Evolutionary conservation across 2,797 vertebrate species (phyloP).

Genomic region (Loris lydekkerianus): DNA sequence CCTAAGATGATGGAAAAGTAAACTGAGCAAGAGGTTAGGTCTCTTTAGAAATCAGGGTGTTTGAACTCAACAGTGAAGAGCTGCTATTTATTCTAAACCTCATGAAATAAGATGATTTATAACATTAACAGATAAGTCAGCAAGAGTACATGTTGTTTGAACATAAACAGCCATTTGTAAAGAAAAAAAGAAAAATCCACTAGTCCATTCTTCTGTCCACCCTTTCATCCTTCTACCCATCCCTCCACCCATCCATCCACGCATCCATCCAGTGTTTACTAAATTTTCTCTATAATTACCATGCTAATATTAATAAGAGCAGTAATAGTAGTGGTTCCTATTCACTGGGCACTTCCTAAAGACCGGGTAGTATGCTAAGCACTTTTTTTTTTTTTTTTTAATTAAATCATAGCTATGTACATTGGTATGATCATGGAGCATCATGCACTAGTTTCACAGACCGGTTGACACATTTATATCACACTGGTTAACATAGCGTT

Average conservation of each 20-base stretch:
- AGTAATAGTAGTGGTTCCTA: not conserved
- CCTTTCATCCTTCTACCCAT: no score
- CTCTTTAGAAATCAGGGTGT: constrained; percentile 61
- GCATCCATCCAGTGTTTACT: not conserved
- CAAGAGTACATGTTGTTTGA: not conserved
- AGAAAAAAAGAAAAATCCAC: no score
- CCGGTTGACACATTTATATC: no score
- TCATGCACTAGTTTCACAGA: no score
- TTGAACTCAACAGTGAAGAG: constrained; percentile 35
- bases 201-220: not conserved
- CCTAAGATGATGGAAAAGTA: not conserved
- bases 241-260: not conserved
- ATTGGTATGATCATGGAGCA: no score
- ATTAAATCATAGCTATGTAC: no score
- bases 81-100: constrained; percentile 3
- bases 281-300: not conserved
- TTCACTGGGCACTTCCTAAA: not conserved
- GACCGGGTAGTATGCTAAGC: not conserved
- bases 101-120: not conserved
- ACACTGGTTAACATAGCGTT: no score
- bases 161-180: not conserved
- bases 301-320: not conserved
- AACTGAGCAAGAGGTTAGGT: constrained; percentile 33
- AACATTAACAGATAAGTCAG: not conserved
- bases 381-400: not conserved